These are phyloP conservation scores for Suricata suricatta DNA, from an alignment of 2,113 vertebrate species.

Conservation along the genomic window DNA sequence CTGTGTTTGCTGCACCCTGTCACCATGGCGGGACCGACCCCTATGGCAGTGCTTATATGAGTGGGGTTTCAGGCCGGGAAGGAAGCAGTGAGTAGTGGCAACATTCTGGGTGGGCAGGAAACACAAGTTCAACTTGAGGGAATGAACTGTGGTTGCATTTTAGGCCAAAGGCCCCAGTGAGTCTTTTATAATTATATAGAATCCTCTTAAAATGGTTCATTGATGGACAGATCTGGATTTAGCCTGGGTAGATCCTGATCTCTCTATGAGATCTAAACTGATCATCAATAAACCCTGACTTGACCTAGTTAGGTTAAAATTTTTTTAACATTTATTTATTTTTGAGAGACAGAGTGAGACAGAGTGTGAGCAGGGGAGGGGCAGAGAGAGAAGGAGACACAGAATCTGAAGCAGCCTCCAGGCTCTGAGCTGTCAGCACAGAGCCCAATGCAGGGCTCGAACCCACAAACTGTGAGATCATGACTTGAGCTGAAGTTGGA, in stretches of 20 bases:
- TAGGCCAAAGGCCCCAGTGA: background rate
- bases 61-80: background rate
- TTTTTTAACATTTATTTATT: too few relatives aligned
- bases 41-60: background rate
- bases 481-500: too few relatives aligned
- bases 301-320: background rate
- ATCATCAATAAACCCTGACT: background rate
- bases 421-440: too few relatives aligned
- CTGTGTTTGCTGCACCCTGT: too few relatives aligned
- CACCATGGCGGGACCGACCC: background rate
- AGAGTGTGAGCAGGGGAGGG: too few relatives aligned
- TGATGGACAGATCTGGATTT: background rate
- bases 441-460: too few relatives aligned
- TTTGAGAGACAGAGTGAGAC: too few relatives aligned
- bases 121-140: background rate
- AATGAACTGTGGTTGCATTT: background rate
- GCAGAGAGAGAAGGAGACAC: too few relatives aligned
- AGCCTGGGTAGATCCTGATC: background rate
- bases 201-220: background rate
- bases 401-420: too few relatives aligned
- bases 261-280: background rate
- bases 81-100: background rate
- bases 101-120: background rate
- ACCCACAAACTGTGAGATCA: too few relatives aligned
- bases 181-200: background rate